Conservation (phyloP, 2,888 invertebrate genomes). For the Sphaerophoria rueppellii region DNA sequence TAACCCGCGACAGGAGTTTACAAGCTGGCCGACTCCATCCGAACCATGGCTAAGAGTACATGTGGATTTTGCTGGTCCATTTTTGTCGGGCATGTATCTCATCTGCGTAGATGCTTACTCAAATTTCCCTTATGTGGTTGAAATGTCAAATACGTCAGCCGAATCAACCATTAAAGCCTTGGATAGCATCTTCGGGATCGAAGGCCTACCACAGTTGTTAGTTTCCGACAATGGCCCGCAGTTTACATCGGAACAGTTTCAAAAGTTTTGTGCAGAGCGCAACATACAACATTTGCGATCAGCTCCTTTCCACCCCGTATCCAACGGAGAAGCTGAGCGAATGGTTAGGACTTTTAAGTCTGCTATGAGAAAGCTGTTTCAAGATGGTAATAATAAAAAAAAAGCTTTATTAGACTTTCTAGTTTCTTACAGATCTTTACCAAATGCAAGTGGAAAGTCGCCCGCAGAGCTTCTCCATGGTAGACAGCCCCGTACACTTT, state of each 20-base stretch:
- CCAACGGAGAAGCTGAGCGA: too few species aligned
- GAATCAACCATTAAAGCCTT: neutral
- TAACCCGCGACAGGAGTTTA: too few species aligned
- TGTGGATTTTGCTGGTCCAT: too few species aligned
- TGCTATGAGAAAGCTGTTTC: too few species aligned
- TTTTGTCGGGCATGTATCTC: too few species aligned
- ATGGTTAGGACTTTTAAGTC: too few species aligned
- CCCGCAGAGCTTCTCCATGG: constrained; percentile 19
- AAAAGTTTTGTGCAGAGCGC: neutral
- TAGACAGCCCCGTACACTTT: constrained; percentile 3
- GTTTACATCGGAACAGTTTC: constrained; percentile 39
- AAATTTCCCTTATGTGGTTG: constrained; percentile 45
- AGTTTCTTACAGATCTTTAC: too few species aligned
- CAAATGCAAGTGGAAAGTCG: constrained; percentile 29
- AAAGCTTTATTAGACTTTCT: too few species aligned
- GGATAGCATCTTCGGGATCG: constrained; percentile 2
- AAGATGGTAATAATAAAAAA: too few species aligned
- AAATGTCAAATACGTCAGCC: constrained; percentile 26
- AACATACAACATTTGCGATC: constrained; percentile 47
- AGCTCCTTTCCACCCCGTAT: constrained; percentile 57
- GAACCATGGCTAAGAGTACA: too few species aligned
- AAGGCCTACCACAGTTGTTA: constrained; percentile 27
- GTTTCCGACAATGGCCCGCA: constrained; percentile 65
- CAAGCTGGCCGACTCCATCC: too few species aligned
- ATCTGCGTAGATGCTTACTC: too few species aligned